Evolutionary conservation across 2,113 vertebrate genomes (phyloP).

Genomic region (Athene cunicularia): DNA sequence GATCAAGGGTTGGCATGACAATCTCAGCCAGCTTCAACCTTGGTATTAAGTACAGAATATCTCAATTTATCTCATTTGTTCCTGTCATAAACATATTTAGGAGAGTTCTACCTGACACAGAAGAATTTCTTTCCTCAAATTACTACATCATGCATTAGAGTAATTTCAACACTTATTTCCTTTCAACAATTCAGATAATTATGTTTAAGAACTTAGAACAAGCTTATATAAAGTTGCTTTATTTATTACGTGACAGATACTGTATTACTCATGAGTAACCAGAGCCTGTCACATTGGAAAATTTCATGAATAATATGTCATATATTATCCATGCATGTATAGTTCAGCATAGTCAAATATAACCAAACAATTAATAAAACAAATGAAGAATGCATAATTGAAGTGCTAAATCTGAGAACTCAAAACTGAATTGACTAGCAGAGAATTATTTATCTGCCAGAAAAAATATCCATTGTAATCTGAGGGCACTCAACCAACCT

Average conservation of each 20-base stretch:
- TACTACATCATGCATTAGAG: neutral
- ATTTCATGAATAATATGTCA: slow-evolving; percentile 57
- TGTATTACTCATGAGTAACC: slow-evolving; percentile 49
- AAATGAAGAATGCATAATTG: slow-evolving; percentile 58
- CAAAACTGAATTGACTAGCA: slow-evolving; percentile 24
- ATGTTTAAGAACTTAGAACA: slow-evolving; percentile 49
- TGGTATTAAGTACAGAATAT: slow-evolving; percentile 4
- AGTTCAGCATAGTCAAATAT: slow-evolving; percentile 47
- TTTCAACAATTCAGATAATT: slow-evolving; percentile 56
- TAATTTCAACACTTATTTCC: slow-evolving; percentile 56
- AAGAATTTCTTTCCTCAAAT: slow-evolving; percentile 8
- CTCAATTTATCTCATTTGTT: slow-evolving; percentile 27
- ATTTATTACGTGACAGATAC: slow-evolving; percentile 29
- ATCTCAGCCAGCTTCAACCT: neutral
- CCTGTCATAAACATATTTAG: neutral
- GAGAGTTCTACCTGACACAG: neutral
- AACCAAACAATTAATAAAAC: slow-evolving; percentile 68
- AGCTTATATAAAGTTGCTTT: slow-evolving; percentile 24
- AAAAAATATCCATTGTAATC: slow-evolving; percentile 52
- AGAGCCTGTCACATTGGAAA: slow-evolving; percentile 33
- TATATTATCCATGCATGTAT: slow-evolving; percentile 56
- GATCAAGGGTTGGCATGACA: neutral
- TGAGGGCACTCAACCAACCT: slow-evolving; percentile 23
- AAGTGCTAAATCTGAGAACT: slow-evolving; percentile 23
- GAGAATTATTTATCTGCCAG: slow-evolving; percentile 23